Conservation (phyloP, 2,113 vertebrate species). For the Phylloscopus whistleri region DNA sequence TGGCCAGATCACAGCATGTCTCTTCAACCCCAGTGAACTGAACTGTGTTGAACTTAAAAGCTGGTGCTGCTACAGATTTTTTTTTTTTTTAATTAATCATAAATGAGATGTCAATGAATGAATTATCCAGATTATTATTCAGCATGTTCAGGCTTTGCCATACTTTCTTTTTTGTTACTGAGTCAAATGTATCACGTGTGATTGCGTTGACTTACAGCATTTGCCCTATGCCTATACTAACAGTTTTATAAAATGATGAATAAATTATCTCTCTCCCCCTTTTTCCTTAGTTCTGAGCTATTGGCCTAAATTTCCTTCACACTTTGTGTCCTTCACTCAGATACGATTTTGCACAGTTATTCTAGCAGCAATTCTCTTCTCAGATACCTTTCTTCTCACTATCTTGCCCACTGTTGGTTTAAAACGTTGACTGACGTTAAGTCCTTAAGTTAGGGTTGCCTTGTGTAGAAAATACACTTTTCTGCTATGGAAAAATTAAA, state of each 20-base stretch:
- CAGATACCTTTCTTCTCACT: not conserved
- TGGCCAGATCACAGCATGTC: not conserved
- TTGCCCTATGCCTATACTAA: not conserved
- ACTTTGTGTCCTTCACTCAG: not conserved
- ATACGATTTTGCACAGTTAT: not conserved
- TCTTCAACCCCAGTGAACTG: not conserved
- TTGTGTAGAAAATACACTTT: not conserved
- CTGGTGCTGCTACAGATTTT: not conserved
- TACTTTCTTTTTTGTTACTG: not conserved
- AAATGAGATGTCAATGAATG: not conserved
- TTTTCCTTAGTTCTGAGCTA: not conserved
- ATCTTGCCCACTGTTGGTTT: not conserved
- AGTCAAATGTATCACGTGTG: not conserved
- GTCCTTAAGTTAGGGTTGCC: not conserved
- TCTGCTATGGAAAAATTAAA: not conserved
- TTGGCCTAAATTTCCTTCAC: not conserved
- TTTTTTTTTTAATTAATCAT: not conserved
- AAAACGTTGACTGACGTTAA: not conserved
- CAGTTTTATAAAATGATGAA: not conserved
- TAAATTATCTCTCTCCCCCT: not conserved
- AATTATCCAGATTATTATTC: not conserved
- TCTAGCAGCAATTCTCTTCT: not conserved
- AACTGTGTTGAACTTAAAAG: not conserved
- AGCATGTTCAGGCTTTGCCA: not conserved
- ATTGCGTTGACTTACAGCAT: not conserved